phyloP scores from a whole-genome alignment of 1,140 invertebrate genomes.

The Neuroterus valhalla region DNA sequence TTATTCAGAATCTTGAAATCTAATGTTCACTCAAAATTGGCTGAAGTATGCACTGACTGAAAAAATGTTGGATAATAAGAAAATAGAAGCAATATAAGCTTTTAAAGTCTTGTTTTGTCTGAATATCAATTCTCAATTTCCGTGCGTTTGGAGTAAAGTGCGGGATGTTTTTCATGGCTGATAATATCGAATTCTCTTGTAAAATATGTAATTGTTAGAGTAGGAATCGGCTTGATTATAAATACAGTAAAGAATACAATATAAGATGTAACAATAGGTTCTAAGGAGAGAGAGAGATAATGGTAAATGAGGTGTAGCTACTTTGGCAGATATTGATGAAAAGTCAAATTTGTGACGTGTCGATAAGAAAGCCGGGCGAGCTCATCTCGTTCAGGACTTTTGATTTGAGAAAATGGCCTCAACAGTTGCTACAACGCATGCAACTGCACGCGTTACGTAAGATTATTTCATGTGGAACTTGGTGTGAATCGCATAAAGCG shows the following conservation, averaged over 20 bases:
- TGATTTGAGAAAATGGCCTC: slow-evolving; percentile 8
- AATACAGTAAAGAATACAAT: slow-evolving; percentile 52
- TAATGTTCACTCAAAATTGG: no score
- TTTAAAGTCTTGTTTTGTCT: no score
- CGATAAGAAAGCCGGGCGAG: slow-evolving; percentile 41
- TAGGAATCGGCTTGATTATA: slow-evolving; percentile 61
- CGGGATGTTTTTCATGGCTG: background rate
- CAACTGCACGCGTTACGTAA: slow-evolving; percentile 37
- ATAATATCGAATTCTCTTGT: slow-evolving; percentile 63
- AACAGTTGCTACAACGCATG: slow-evolving; percentile 22
- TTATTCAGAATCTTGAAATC: no score
- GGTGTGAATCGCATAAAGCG: slow-evolving; percentile 38
- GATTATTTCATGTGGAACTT: slow-evolving; percentile 37
- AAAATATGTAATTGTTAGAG: slow-evolving; percentile 68
- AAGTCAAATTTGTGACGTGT: slow-evolving; percentile 48
- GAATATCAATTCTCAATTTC: no score
- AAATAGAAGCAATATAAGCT: no score
- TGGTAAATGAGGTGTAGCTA: slow-evolving; percentile 60
- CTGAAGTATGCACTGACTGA: no score
- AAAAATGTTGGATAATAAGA: no score
- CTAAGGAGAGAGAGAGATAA: slow-evolving; percentile 50
- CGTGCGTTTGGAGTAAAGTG: slow-evolving; percentile 8
- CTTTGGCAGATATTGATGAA: slow-evolving; percentile 72
- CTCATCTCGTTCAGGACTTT: slow-evolving; percentile 33
- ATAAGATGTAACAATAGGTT: slow-evolving; percentile 50